Conservation (phyloP, 2,113 vertebrate species). For the Castor canadensis region DNA sequence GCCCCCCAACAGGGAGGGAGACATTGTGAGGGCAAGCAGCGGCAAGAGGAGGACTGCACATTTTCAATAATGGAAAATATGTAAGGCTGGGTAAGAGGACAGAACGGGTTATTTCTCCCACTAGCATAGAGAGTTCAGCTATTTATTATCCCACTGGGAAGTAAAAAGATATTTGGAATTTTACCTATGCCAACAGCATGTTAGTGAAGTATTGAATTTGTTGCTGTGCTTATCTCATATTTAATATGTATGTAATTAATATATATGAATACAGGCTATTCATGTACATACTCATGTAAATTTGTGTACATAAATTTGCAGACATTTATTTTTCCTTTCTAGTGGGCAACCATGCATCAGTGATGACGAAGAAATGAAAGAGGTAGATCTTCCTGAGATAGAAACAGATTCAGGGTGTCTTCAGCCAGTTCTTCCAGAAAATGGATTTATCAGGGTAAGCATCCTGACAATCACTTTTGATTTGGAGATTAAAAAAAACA, state of each 20-base stretch:
- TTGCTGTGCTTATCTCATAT: background rate
- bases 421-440: constrained; percentile 85
- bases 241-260: background rate
- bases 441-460: constrained; percentile 92
- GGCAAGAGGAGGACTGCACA: constrained; percentile 87
- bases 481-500: background rate
- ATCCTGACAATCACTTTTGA: background rate
- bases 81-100: constrained; percentile 74
- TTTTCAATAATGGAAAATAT: constrained; percentile 87
- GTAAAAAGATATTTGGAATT: background rate
- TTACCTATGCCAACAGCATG: background rate
- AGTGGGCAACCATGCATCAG: constrained; percentile 92
- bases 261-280: background rate
- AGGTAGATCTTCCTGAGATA: constrained; percentile 75
- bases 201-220: background rate
- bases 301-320: rapidly evolving
- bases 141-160: background rate
- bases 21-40: constrained; percentile 81
- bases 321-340: background rate
- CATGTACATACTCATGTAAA: background rate
- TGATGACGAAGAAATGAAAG: constrained; percentile 87
- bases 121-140: background rate
- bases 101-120: background rate
- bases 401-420: constrained; percentile 89
- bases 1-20: constrained; percentile 85